These are phyloP conservation scores for Acrobasis repandana DNA, from an alignment of 2,888 invertebrate species.

Conservation along the genomic window DNA sequence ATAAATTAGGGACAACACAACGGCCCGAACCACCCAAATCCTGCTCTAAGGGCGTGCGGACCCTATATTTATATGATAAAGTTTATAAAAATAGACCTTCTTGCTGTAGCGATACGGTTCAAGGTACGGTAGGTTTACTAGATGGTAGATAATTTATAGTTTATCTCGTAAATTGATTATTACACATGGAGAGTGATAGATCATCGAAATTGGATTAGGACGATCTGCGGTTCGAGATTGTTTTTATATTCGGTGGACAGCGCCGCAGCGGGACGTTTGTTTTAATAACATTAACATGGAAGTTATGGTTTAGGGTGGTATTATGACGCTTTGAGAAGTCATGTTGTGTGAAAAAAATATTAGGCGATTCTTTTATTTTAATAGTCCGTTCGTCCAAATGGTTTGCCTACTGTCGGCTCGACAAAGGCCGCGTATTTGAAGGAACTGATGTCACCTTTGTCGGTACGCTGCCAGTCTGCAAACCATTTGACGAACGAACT, in stretches of 20 bases:
- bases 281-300: slow-evolving; percentile 17
- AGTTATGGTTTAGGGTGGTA: slow-evolving; percentile 4
- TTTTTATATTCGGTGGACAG: slow-evolving; percentile 21
- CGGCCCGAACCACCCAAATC: slow-evolving; percentile 20
- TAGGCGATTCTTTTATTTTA: too few species aligned
- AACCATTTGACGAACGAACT: too few species aligned
- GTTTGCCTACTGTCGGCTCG: too few species aligned
- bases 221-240: slow-evolving; percentile 32
- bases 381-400: too few species aligned
- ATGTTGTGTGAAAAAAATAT: not conserved
- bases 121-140: slow-evolving; percentile 20
- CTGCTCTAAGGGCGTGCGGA: slow-evolving; percentile 28
- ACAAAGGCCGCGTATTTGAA: too few species aligned
- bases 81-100: slow-evolving; percentile 28
- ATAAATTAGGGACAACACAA: slow-evolving; percentile 52
- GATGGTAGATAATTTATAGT: slow-evolving; percentile 69
- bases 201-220: slow-evolving; percentile 65
- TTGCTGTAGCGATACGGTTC: slow-evolving; percentile 17
- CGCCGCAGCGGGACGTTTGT: slow-evolving; percentile 12
- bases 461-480: too few species aligned
- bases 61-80: not conserved
- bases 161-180: slow-evolving; percentile 73
- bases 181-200: slow-evolving; percentile 65
- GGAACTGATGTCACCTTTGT: too few species aligned
- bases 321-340: not conserved